A percentile compares a stretch with the other conserved stretches of the same genome.
Evolutionary conservation across 2,113 vertebrate genomes (phyloP).

Genomic region (Xenotilapia longispinis): DNA sequence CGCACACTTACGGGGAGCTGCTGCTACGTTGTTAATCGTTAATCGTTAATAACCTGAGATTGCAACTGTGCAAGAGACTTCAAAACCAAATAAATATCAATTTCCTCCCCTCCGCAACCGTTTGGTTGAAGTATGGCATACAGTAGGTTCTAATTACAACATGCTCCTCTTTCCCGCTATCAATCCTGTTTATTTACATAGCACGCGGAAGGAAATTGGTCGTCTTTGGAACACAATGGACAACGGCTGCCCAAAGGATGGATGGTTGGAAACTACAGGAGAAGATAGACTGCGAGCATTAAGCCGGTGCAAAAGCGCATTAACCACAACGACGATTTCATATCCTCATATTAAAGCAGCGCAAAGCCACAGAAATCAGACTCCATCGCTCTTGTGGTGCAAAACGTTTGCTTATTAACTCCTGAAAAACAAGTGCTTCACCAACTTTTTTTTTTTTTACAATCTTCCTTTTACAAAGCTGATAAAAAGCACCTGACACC

Average conservation of each 20-base stretch:
- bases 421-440: neutral
- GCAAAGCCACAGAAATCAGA: neutral
- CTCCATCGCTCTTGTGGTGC: neutral
- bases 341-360: conserved; percentile 12
- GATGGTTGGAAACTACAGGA: neutral
- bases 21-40: conserved; percentile 30
- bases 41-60: conserved; percentile 46
- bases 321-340: conserved; percentile 28
- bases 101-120: conserved; percentile 8
- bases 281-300: conserved; percentile 17
- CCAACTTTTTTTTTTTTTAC: neutral
- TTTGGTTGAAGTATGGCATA: neutral
- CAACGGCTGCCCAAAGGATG: neutral
- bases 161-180: neutral
- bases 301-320: conserved; percentile 15
- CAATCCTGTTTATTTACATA: conserved; percentile 29
- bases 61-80: conserved; percentile 14
- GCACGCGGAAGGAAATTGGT: neutral
- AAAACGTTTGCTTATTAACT: neutral
- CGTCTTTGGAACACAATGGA: neutral
- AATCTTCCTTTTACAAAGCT: neutral
- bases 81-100: conserved; percentile 54
- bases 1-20: conserved; percentile 7
- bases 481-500: neutral
- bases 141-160: conserved; percentile 29